These are phyloP conservation scores for Callyntrura guangdongensis DNA, from an alignment of 2,888 invertebrate genomes.

Conservation along the genomic window DNA sequence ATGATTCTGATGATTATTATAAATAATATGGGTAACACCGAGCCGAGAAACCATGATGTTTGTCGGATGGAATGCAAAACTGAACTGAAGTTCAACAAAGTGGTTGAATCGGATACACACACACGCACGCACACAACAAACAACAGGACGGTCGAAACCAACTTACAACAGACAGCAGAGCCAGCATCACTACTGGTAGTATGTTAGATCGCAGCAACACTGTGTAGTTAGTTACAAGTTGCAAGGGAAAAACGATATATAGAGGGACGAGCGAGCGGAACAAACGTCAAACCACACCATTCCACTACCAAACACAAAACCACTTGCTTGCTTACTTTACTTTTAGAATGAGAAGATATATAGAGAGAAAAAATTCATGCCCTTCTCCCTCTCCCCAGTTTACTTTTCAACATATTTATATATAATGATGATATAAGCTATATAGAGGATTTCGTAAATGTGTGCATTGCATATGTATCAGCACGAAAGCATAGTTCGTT, in stretches of 20 bases:
- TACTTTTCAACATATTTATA: not conserved
- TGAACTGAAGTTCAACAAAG: slow-evolving; percentile 78
- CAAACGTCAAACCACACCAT: slow-evolving; percentile 42
- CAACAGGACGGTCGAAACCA: slow-evolving; percentile 22
- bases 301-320: not conserved
- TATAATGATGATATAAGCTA: not conserved
- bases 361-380: not conserved
- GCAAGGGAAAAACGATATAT: slow-evolving; percentile 16
- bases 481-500: not conserved
- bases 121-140: not conserved
- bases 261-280: slow-evolving; percentile 9
- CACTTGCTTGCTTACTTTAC: slow-evolving; percentile 40
- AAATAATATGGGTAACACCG: slow-evolving; percentile 25
- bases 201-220: not conserved
- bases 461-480: not conserved
- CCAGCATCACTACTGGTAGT: not conserved
- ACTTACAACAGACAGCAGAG: not conserved
- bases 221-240: not conserved
- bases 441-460: not conserved
- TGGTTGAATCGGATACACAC: slow-evolving; percentile 73
- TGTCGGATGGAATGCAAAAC: slow-evolving; percentile 79
- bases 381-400: slow-evolving; percentile 26
- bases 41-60: slow-evolving; percentile 78
- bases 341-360: slow-evolving; percentile 14
- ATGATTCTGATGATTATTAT: not conserved